These are phyloP conservation scores for Danaus plexippus DNA, from an alignment of 1,140 invertebrate genomes.

Conservation along the genomic window DNA sequence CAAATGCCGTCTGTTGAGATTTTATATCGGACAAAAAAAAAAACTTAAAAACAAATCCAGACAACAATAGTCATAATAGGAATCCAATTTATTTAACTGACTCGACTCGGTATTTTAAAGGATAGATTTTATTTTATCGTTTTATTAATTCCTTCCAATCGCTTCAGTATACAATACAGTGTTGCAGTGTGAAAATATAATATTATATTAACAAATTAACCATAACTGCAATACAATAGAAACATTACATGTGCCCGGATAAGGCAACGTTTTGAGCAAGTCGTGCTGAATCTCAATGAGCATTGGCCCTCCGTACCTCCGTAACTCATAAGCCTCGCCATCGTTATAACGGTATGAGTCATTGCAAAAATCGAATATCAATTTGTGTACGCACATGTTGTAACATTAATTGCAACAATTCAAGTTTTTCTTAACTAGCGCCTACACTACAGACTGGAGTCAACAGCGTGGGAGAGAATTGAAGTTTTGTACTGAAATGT, in stretches of 20 bases:
- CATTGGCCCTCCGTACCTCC: conserved; percentile 25
- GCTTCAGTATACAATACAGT: too few species aligned
- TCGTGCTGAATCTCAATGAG: conserved; percentile 62
- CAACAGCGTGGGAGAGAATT: too few species aligned
- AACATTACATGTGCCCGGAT: conserved; percentile 60
- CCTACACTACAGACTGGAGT: too few species aligned
- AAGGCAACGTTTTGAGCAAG: conserved; percentile 53
- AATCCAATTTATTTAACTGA: too few species aligned
- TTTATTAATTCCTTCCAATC: too few species aligned
- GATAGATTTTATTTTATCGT: too few species aligned
- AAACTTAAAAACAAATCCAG: too few species aligned
- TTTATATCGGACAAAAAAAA: conserved; percentile 3
- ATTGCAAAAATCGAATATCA: conserved; percentile 38
- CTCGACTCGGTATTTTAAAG: too few species aligned
- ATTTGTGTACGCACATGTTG: conserved; percentile 28
- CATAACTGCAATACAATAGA: conserved; percentile 56
- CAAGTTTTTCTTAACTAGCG: too few species aligned
- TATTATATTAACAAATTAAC: conserved; percentile 12
- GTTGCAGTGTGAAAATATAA: too few species aligned
- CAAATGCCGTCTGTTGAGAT: conserved; percentile 32
- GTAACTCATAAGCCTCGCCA: conserved; percentile 31
- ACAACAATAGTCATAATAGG: too few species aligned
- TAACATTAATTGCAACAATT: conserved; percentile 13
- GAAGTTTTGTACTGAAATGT: too few species aligned
- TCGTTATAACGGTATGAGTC: conserved; percentile 37